Evolutionary conservation across 2,797 vertebrate genomes (phyloP).

Genomic region (Orientallactaga sibirica): DNA sequence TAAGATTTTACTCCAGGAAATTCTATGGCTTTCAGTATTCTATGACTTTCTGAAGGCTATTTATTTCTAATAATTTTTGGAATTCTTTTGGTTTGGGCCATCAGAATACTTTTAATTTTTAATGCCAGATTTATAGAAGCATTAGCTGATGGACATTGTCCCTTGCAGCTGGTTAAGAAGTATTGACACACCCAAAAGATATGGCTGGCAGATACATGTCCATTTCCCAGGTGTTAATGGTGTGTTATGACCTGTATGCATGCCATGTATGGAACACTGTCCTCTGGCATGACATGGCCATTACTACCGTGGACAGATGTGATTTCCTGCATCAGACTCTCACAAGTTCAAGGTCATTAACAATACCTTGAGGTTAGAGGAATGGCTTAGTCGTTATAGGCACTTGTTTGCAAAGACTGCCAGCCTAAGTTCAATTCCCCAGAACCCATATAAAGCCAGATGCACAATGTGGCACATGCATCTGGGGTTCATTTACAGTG

Average conservation of each 20-base stretch:
- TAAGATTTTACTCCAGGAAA: conserved; percentile 40
- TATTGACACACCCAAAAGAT: neutral
- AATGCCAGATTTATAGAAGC: neutral
- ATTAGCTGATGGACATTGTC: neutral
- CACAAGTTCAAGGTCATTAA: too few species aligned
- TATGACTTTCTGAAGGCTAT: neutral
- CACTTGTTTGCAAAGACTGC: too few species aligned
- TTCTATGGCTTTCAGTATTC: neutral
- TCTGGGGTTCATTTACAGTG: too few species aligned
- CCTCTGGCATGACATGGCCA: neutral
- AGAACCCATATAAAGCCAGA: too few species aligned
- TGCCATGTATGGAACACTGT: neutral
- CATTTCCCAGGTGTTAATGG: neutral
- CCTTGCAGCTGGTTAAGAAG: neutral
- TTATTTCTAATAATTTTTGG: conserved; percentile 38
- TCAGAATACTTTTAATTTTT: conserved; percentile 27
- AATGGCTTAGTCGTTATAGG: too few species aligned
- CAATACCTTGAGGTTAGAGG: too few species aligned
- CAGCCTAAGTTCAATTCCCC: too few species aligned
- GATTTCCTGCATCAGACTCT: too few species aligned
- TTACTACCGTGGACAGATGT: neutral
- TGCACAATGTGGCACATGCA: too few species aligned
- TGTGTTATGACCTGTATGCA: neutral
- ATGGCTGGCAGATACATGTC: neutral
- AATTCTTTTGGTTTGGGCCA: conserved; percentile 1